A percentile compares a stretch with the other conserved stretches of the same genome.
These are phyloP conservation scores for Chrysocyon brachyurus DNA, from an alignment of 2,797 vertebrate genomes.

Conservation along the genomic window DNA sequence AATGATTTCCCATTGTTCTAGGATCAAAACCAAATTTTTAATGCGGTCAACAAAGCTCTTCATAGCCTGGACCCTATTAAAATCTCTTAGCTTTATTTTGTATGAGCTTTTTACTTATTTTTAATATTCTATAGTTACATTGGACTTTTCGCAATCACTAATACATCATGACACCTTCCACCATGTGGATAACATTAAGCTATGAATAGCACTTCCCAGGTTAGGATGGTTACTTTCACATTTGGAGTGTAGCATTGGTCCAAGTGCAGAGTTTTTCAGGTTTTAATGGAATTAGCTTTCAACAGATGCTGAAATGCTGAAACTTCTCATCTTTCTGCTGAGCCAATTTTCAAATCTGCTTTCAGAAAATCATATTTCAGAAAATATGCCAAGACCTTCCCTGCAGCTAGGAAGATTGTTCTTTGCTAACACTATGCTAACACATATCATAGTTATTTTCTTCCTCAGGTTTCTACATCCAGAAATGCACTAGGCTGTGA, in stretches of 20 bases:
- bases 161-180: background rate
- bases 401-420: background rate
- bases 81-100: background rate
- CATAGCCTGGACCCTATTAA: background rate
- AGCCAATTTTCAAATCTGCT: background rate
- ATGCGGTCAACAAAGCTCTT: background rate
- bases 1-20: background rate
- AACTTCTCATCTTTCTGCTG: background rate
- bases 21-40: slow-evolving; percentile 6
- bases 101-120: background rate
- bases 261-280: background rate
- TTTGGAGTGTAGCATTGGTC: background rate
- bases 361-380: background rate
- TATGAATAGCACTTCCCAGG: background rate
- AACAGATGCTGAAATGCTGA: slow-evolving; percentile 24
- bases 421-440: background rate
- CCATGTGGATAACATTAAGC: background rate
- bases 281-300: slow-evolving; percentile 21
- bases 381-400: no score
- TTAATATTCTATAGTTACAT: background rate
- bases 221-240: background rate
- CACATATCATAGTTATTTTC: background rate
- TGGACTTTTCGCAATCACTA: background rate
- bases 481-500: background rate
- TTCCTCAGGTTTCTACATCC: background rate